Conservation (phyloP, 1,140 invertebrate genomes). For the Babylonia areolata region DNA sequence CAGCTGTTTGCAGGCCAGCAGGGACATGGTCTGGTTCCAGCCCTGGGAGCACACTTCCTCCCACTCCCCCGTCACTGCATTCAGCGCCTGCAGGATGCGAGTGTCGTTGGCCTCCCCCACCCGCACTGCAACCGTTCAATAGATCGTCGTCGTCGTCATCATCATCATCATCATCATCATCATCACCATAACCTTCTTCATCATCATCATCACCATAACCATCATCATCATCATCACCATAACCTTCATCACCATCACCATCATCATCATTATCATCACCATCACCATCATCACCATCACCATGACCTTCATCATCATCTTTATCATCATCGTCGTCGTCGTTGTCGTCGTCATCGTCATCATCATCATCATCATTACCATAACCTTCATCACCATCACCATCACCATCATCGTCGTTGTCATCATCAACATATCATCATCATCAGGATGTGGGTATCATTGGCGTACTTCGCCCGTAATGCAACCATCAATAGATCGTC, state of each 20-base stretch:
- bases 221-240: conserved; percentile 38
- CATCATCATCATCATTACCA: conserved; percentile 39
- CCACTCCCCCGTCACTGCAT: conserved; percentile 46
- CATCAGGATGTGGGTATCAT: too few species aligned
- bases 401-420: conserved; percentile 34
- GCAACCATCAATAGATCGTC: too few species aligned
- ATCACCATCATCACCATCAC: conserved; percentile 36
- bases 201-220: conserved; percentile 34
- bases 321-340: not conserved
- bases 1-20: conserved; percentile 57
- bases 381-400: conserved; percentile 36
- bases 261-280: conserved; percentile 12
- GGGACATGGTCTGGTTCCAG: conserved; percentile 55
- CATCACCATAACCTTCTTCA: conserved; percentile 35
- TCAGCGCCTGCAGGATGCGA: conserved; percentile 45
- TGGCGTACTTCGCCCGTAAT: too few species aligned
- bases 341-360: conserved; percentile 12
- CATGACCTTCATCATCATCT: not conserved
- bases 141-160: too few species aligned
- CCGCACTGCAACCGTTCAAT: conserved; percentile 47
- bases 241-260: not conserved
- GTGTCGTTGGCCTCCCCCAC: conserved; percentile 43
- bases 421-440: conserved; percentile 20
- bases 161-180: conserved; percentile 35
- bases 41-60: conserved; percentile 55